Evolutionary conservation across 1,140 invertebrate genomes (phyloP), one percentile per base, ranked within the genome.

Genomic region (Nomia melanderi): DNA sequence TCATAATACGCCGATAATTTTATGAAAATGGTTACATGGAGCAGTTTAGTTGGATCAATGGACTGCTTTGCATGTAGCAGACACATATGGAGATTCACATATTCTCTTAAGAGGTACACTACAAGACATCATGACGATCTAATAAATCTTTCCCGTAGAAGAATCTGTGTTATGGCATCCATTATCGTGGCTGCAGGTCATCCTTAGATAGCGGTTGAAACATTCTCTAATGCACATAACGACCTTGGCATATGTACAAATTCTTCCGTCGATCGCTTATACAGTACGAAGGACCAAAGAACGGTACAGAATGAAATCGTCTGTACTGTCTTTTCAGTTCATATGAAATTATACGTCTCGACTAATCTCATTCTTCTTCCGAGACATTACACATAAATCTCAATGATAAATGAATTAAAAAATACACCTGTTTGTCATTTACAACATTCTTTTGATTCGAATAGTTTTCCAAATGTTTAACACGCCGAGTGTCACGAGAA

Each of bases 171-270:
- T 75, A 25, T 47, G 29, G 56, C 33, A 67, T 57, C 54, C 64
- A 56, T 67, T 75, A 67, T 17, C 4, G 17, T 33, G 27, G 29
- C 59, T 59, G 44, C 53, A 36, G 54, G 39, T 75, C 65, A 67
- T 47, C 23, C 53, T 36, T 47, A 47, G 1, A 54, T 3, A 23
- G 25, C 14, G 25, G 70, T n/a, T 50, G 47, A 36, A 12, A n/a
- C 7, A 25, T 33, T 31, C 63, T 65, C 27, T 72, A 72, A 75
- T 70, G 67, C 77, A 60, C 62, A 82, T 82, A 75, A 76, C 64
- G 65, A 36, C 65, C 50, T 82, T 84, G 82, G 82, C 82, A 77
- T 77, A 60, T 56, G 80, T 82, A 82, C 77, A 84, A 79, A 20
- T 17, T 17, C 41, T 14, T 17, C 12, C 41, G 14, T 44, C 1